Conservation (phyloP, 2,113 vertebrate species). For the Oceanites oceanicus region DNA sequence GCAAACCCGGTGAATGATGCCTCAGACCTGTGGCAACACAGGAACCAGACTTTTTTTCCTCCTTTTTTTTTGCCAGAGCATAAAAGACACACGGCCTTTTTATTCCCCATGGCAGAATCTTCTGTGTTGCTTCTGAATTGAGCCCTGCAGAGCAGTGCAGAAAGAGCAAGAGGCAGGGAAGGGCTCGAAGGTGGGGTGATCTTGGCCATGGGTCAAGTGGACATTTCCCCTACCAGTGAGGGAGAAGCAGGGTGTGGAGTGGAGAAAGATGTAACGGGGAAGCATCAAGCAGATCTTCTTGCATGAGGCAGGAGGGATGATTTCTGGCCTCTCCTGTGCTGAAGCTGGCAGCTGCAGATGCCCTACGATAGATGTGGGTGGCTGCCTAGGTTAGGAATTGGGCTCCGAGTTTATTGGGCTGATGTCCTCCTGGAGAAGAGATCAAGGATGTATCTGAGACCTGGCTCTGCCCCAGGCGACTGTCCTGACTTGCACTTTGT, state of each 20-base stretch:
- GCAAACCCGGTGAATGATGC: neutral
- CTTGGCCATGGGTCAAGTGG: neutral
- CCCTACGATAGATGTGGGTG: rapidly evolving
- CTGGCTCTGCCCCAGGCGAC: neutral
- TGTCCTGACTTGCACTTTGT: neutral
- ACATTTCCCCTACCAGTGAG: rapidly evolving
- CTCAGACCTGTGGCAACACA: neutral
- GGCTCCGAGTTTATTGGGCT: neutral
- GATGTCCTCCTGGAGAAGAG: neutral
- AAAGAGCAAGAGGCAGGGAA: neutral
- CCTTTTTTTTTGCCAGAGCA: neutral
- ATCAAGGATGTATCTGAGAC: neutral
- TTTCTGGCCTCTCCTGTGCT: neutral
- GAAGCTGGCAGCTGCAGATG: neutral
- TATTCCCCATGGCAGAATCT: neutral
- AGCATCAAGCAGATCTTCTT: neutral
- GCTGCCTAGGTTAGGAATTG: neutral
- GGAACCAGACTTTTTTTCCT: neutral
- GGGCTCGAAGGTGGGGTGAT: neutral
- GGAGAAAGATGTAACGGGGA: neutral
- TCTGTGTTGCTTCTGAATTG: neutral
- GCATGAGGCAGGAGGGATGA: no score
- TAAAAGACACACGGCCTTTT: neutral
- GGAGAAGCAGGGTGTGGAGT: neutral
- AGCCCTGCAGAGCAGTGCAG: neutral